Base-by-base conservation (phyloP, 2,113 vertebrate genomes). In the Notothenia rossii region DNA sequence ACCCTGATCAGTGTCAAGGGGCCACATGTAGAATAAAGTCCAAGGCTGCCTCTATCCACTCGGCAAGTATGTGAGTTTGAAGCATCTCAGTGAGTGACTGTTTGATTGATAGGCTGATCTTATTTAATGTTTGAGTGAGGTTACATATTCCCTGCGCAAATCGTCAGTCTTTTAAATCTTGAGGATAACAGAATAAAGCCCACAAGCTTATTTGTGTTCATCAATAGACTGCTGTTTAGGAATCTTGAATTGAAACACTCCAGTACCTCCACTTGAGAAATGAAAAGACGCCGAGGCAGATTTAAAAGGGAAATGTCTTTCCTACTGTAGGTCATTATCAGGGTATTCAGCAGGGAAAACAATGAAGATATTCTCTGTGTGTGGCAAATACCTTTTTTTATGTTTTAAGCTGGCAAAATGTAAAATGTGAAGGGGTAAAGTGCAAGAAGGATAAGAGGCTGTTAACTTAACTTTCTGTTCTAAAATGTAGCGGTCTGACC, bases 1-100 rank as follows among this genome's bases (percentile, higher is more conserved):
- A 76, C 54, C 33, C 49, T 43, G 69, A 85, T 88, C 70, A 9
- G 43, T 71, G 78, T 84, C 76, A 72, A 67, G 55, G 55, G 53
- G 62, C 67, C 65, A 46, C 46, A 48, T 72, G 61, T 54, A 20
- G 17, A 71, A 29, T 60, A 13, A 60, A 79, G 70, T 4, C 61
- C 55, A 18, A 71, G 60, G 61, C 40, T 9, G 25, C 64, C 70
- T 18, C 58, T 62, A 70, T 61, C 50, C 45, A 45, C 33, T 15
- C 70, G 63, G 45, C 36, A 40, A 14, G 43, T 2, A 49, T 20
- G 25, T 3, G 63, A 43, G 45, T 54, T 18, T 48, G 63, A 69
- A 68, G 54, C 25, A 15, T 55, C 25, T 13, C 29, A 1, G 22
- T 36, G 70, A 75, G 5, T 43, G 65, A 80, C 72, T 43, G 33